Conservation (phyloP, 1,140 invertebrate species). For the Heliothis virescens region DNA sequence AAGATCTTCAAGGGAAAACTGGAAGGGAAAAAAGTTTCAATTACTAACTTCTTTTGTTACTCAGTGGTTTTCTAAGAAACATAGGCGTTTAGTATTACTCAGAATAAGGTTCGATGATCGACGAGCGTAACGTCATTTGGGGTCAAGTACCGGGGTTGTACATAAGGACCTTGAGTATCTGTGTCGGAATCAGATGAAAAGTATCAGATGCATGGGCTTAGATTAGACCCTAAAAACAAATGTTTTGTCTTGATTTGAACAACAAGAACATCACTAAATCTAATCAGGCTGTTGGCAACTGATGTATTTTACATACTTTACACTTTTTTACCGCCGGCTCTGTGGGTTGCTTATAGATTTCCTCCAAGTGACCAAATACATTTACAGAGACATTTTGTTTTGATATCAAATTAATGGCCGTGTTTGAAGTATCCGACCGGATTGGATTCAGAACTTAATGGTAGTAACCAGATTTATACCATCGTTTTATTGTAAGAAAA, state of each 20-base stretch:
- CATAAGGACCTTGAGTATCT: no score
- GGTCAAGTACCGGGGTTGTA: no score
- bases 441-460: not conserved
- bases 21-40: no score
- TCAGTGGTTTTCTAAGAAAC: no score
- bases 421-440: not conserved
- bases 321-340: constrained; percentile 21
- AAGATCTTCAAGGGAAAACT: no score
- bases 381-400: not conserved
- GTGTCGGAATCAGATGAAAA: no score
- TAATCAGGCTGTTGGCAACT: constrained; percentile 18
- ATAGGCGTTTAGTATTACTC: no score
- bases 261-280: constrained; percentile 24
- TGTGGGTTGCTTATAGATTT: constrained; percentile 31
- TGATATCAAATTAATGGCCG: constrained; percentile 10
- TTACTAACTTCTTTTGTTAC: no score
- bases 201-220: no score
- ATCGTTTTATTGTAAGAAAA: not conserved
- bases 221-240: no score
- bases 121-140: no score
- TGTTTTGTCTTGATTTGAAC: not conserved
- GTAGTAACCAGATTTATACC: not conserved
- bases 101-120: no score
- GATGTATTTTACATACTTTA: constrained; percentile 18
- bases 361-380: not conserved